A percentile compares a stretch with the other conserved stretches of the same genome.
Evolutionary conservation across 2,797 vertebrate species (phyloP).

Genomic region (Brachyalestes nurse): DNA sequence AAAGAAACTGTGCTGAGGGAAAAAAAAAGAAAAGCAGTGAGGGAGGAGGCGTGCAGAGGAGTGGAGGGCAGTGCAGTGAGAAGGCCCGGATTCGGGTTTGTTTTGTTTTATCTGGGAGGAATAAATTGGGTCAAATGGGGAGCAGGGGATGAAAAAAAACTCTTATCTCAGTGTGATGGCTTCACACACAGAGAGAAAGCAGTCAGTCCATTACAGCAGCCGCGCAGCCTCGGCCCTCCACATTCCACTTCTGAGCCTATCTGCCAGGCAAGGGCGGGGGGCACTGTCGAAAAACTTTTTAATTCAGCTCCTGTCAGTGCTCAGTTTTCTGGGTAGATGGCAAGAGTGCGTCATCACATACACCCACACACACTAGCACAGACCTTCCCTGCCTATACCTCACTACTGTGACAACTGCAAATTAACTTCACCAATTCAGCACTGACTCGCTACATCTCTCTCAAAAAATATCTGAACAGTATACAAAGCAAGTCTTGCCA

Average conservation of each 20-base stretch:
- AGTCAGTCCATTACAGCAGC: constrained; percentile 25
- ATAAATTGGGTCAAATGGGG: constrained; percentile 68
- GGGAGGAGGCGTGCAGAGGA: background rate
- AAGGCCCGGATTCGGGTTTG: constrained; percentile 60
- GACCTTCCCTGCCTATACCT: background rate
- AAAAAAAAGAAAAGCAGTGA: background rate
- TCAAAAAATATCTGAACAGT: too few species aligned
- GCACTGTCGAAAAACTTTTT: constrained; percentile 1
- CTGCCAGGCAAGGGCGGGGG: background rate
- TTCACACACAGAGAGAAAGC: constrained; percentile 37
- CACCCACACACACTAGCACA: constrained; percentile 45
- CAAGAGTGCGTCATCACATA: constrained; percentile 32
- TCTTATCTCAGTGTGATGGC: constrained; percentile 53
- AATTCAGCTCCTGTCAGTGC: background rate
- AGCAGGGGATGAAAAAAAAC: constrained; percentile 42
- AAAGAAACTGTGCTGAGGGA: constrained; percentile 12
- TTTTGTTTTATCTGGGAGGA: constrained; percentile 67
- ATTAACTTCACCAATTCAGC: background rate
- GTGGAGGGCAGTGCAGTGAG: constrained; percentile 41
- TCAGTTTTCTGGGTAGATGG: background rate
- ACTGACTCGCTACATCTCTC: background rate
- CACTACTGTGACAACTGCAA: background rate
- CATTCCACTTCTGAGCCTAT: background rate
- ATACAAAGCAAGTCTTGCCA: background rate
- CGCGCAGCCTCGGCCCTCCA: background rate